phyloP scores from a whole-genome alignment of 2,113 vertebrate genomes.

The Crotophaga sulcirostris region DNA sequence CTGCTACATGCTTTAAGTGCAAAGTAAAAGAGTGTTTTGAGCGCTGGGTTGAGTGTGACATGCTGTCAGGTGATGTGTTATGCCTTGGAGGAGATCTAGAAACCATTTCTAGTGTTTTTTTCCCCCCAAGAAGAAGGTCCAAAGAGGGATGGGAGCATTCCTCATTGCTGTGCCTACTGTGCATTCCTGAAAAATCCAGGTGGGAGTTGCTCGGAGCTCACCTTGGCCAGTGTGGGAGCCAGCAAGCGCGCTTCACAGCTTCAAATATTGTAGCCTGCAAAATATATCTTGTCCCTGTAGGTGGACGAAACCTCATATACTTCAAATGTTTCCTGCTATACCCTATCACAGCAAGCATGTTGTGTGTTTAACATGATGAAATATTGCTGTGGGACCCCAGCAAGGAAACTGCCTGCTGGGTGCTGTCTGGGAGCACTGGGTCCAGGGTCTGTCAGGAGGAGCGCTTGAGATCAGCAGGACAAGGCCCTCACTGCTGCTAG shows the following conservation, averaged over 20 bases:
- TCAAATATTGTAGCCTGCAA: neutral
- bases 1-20: neutral
- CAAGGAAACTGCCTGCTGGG: no score
- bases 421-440: neutral
- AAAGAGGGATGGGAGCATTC: neutral
- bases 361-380: neutral
- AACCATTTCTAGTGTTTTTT: neutral
- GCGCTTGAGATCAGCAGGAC: neutral
- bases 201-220: neutral
- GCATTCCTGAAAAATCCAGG: rapidly evolving
- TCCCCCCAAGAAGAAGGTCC: neutral
- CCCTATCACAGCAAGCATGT: neutral
- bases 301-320: neutral
- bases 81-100: neutral
- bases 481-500: rapidly evolving
- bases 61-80: rapidly evolving
- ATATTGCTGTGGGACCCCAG: neutral
- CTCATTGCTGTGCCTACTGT: rapidly evolving
- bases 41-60: neutral
- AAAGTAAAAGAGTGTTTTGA: neutral
- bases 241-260: neutral
- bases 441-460: neutral
- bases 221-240: neutral
- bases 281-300: neutral
- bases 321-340: neutral